Evolutionary conservation across 2,797 vertebrate genomes (phyloP), one percentile per base, ranked within the genome.

Genomic region (Liparis tanakae): DNA sequence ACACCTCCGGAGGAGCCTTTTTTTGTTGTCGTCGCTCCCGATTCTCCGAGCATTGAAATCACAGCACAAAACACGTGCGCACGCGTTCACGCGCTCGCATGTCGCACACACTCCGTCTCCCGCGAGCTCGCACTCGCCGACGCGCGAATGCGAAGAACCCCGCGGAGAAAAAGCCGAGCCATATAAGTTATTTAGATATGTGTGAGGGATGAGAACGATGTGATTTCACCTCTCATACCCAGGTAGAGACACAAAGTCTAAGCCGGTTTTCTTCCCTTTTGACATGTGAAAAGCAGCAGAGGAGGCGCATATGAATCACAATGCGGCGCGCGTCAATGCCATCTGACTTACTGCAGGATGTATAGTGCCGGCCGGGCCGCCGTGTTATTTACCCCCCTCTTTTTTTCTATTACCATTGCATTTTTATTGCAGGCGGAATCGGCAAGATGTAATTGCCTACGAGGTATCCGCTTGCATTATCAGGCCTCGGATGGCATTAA

Each of bases 391-490:
- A 87, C 89, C 74, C 65, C 74, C 3, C 25, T 30, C n/a, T 30
- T 50, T 55, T 87, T 89, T 90, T 89, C 88, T 90, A 90, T 92
- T 88, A 85, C 82, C 81, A 55, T 72, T 87, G 85, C 84, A 89
- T 91, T 89, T 92, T 88, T 90, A 90, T 91, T 90, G 81, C 87
- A 70, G 82, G 76, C 70, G 41, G 83, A 87, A 87, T 90, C 78
- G 76, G 78, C 76, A 72, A 86, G 89, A 93, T 91, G 88, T 93
- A 94, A 94, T 93, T 94, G 91, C 90, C 91, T 91, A 84, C 87
- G 84, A 85, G 87, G 83, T 94, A 94, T 95, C 91, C 91, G 81
- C 82, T 85, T 88, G 85, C 88, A 91, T 92, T 92, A 93, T 94
- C 90, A 79, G 88, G 87, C 72, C 85, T 57, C 58, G 85, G 87